These are phyloP conservation scores for Hylomyscus alleni DNA, from an alignment of 2,797 vertebrate species.

Conservation along the genomic window DNA sequence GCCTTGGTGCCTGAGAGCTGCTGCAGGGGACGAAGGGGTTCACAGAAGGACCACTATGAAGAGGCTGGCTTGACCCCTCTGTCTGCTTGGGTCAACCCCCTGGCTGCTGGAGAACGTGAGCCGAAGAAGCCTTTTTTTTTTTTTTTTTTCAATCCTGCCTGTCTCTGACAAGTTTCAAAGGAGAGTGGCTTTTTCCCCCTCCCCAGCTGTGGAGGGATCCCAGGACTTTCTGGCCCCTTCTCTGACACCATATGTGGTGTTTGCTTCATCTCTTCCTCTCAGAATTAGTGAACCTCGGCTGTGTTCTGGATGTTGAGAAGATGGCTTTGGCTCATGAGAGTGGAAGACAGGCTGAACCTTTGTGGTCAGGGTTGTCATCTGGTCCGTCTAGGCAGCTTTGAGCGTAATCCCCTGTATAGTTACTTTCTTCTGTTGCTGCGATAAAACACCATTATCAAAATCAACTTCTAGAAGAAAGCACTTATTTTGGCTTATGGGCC, in stretches of 20 bases:
- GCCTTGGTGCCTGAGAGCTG: fast-evolving
- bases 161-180: not conserved
- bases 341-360: not conserved
- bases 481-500: not conserved
- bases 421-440: not conserved
- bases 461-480: not conserved
- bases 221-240: too few species aligned
- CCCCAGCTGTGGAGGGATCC: fast-evolving
- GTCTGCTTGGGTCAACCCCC: not conserved
- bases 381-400: not conserved
- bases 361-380: too few species aligned
- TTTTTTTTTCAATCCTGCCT: fast-evolving
- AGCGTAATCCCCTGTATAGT: not conserved
- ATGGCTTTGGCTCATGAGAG: not conserved
- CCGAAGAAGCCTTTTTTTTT: too few species aligned
- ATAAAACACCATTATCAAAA: not conserved
- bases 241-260: too few species aligned
- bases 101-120: fast-evolving
- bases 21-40: fast-evolving
- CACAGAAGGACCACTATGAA: not conserved
- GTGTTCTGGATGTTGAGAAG: not conserved
- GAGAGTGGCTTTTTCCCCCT: not conserved
- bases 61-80: not conserved
- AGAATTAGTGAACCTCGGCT: not conserved
- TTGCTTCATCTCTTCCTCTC: not conserved